Percentiles rank a stretch among this genome's conserved stretches.
Conservation (phyloP, 1,140 invertebrate genomes). For the Pentalonia nigronervosa region DNA sequence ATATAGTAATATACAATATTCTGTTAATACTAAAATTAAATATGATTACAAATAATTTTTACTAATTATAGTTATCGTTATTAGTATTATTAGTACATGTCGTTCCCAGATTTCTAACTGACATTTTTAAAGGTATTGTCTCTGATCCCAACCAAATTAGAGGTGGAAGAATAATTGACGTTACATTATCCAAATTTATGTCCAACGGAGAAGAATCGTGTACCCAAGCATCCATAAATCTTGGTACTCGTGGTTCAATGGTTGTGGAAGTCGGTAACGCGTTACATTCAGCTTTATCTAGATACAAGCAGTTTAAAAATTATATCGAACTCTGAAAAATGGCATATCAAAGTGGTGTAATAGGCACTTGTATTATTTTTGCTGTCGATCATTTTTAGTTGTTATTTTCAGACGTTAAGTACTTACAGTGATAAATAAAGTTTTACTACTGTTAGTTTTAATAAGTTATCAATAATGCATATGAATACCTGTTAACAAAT, state of each 20-base stretch:
- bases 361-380: no score
- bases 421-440: no score
- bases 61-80: background rate
- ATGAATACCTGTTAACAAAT: no score
- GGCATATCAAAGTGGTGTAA: background rate
- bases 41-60: background rate
- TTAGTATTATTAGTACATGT: background rate
- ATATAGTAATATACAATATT: background rate
- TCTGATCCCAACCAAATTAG: background rate
- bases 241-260: background rate
- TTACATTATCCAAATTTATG: background rate
- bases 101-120: background rate
- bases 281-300: background rate
- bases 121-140: background rate
- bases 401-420: no score
- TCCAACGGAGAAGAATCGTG: background rate
- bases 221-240: background rate
- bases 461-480: no score
- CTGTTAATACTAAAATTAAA: background rate
- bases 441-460: no score
- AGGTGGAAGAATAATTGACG: background rate
- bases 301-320: background rate
- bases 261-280: background rate
- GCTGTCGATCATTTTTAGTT: no score
- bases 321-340: background rate